Evolutionary conservation across 2,888 invertebrate species (phyloP).

Genomic region (Andrena minutula): DNA sequence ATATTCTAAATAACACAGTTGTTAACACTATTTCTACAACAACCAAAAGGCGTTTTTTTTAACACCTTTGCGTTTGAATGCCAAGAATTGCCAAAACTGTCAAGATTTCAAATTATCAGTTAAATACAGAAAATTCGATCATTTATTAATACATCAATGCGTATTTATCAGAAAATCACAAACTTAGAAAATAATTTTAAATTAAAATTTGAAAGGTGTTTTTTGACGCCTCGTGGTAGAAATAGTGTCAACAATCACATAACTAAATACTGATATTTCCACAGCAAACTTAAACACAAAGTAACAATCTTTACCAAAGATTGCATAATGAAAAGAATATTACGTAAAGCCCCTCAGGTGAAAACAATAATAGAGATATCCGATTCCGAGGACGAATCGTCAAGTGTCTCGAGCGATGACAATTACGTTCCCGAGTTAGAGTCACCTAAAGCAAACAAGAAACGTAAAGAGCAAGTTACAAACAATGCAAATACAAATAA

Average conservation of each 20-base stretch:
- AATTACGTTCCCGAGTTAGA: constrained; percentile 10
- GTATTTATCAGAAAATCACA: too few species aligned
- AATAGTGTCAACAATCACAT: too few species aligned
- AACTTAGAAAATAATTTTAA: too few species aligned
- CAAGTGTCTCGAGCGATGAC: constrained; percentile 29
- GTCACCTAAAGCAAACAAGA: background rate
- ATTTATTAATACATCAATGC: too few species aligned
- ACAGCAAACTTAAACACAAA: too few species aligned
- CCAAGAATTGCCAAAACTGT: too few species aligned
- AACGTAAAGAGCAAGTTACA: background rate
- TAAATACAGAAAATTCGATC: too few species aligned
- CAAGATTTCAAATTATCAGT: too few species aligned
- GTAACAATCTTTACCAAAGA: background rate
- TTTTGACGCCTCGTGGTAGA: too few species aligned
- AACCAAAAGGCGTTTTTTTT: too few species aligned
- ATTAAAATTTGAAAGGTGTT: too few species aligned
- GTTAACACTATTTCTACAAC: background rate
- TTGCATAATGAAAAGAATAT: constrained; percentile 48
- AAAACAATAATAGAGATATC: constrained; percentile 50
- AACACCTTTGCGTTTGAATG: too few species aligned
- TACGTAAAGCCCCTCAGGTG: background rate
- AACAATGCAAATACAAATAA: background rate
- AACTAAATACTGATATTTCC: background rate
- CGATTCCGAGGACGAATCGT: constrained; percentile 55
- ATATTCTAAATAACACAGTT: background rate